These are phyloP conservation scores for Philotrypesis tridentata DNA, from an alignment of 1,140 invertebrate species.

Conservation along the genomic window DNA sequence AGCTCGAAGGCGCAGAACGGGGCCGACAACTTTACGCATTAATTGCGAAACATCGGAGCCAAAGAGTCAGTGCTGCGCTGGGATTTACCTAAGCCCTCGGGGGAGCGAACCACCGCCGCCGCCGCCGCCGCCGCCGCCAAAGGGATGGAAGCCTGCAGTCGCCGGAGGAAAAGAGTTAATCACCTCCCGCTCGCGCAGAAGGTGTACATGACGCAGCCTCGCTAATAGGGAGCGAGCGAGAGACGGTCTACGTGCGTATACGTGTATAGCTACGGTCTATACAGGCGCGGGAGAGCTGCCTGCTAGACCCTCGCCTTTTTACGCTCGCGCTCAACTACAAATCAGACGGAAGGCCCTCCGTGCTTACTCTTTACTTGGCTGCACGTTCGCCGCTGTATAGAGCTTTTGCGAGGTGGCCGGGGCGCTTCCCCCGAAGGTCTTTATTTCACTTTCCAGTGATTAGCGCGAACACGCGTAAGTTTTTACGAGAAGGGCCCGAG, in stretches of 20 bases:
- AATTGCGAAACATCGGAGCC: conserved; percentile 58
- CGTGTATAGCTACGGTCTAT: no score
- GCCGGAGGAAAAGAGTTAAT: conserved; percentile 57
- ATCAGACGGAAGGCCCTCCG: conserved; percentile 37
- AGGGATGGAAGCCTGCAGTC: conserved; percentile 29
- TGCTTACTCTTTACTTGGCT: conserved; percentile 11
- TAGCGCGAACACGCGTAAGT: conserved; percentile 40
- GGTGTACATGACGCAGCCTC: conserved; percentile 52
- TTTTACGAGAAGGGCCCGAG: conserved; percentile 26
- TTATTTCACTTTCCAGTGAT: conserved; percentile 45
- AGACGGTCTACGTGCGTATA: conserved; percentile 8
- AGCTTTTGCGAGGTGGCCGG: no score
- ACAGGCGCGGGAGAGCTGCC: no score
- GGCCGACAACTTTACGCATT: conserved; percentile 58
- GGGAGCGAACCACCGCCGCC: conserved; percentile 51
- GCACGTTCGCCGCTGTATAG: background rate
- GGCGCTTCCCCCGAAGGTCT: conserved; percentile 1
- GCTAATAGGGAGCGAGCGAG: conserved; percentile 25
- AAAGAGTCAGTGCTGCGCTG: conserved; percentile 52
- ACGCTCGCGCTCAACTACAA: conserved; percentile 24
- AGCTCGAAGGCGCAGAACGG: no score
- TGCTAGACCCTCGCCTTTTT: conserved; percentile 22
- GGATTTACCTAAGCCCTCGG: conserved; percentile 59
- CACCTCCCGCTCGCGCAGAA: conserved; percentile 51
- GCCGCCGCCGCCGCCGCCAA: conserved; percentile 42